phyloP scores from a whole-genome alignment of 2,113 vertebrate genomes.

The Apteryx owenii region DNA sequence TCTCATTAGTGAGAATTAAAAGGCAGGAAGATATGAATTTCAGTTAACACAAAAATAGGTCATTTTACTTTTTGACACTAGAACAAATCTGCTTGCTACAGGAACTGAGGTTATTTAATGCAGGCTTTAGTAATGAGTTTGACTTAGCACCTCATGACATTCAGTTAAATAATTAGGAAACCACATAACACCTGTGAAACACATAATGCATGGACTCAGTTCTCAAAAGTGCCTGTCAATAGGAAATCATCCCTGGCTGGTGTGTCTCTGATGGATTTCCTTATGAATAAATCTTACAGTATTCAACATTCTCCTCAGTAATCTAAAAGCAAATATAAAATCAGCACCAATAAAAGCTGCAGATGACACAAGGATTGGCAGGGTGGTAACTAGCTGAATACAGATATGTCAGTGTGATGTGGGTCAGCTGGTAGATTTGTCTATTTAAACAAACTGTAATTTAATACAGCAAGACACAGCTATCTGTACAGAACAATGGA shows the following conservation, averaged over 20 bases:
- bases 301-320: slow-evolving; percentile 31
- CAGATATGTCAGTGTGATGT: slow-evolving; percentile 14
- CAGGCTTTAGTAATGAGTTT: background rate
- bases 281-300: background rate
- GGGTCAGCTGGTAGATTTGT: slow-evolving; percentile 41
- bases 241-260: background rate
- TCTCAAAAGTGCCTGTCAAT: background rate
- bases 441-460: slow-evolving; percentile 50
- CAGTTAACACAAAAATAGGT: slow-evolving; percentile 11
- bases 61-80: background rate
- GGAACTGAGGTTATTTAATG: background rate
- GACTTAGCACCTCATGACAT: background rate
- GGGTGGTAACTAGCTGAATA: slow-evolving; percentile 30
- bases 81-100: background rate
- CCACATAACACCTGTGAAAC: background rate
- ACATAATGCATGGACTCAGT: background rate
- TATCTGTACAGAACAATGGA: background rate
- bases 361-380: slow-evolving; percentile 5
- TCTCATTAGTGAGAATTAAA: background rate
- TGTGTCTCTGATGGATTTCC: background rate
- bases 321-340: slow-evolving; percentile 51
- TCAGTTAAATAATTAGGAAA: background rate
- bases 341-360: slow-evolving; percentile 45
- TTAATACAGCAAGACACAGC: slow-evolving; percentile 20
- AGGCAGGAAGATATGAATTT: background rate